Conservation (phyloP, 2,888 invertebrate species). For the Microplitis deprimator region DNA sequence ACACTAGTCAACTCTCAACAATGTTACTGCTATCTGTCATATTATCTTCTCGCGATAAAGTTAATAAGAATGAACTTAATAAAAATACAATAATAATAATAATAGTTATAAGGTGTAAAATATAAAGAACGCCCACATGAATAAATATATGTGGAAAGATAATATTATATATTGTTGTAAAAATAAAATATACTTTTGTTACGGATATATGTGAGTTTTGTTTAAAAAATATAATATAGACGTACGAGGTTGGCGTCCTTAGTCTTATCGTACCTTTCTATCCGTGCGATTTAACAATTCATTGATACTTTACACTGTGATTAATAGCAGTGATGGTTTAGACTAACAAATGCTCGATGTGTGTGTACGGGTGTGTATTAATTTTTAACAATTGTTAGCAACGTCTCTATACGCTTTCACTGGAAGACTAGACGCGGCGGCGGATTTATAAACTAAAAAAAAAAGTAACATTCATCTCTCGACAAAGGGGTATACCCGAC, state of each 20-base stretch:
- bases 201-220: conserved; percentile 33
- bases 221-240: conserved; percentile 6
- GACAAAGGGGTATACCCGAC: conserved; percentile 35
- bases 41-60: conserved; percentile 46
- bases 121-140: conserved; percentile 6
- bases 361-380: neutral
- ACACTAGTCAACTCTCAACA: conserved; percentile 60
- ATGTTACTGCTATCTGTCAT: conserved; percentile 62
- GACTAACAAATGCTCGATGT: neutral
- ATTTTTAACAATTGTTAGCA: conserved; percentile 31
- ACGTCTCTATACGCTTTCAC: conserved; percentile 28
- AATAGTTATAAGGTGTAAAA: neutral
- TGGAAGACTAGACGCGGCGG: conserved; percentile 5
- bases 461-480: conserved; percentile 43
- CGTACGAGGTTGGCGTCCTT: conserved; percentile 22
- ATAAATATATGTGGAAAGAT: neutral
- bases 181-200: conserved; percentile 19
- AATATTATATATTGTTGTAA: neutral
- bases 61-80: conserved; percentile 18
- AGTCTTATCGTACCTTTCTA: conserved; percentile 16
- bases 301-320: conserved; percentile 31
- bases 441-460: neutral
- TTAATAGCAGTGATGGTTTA: conserved; percentile 22
- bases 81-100: conserved; percentile 8
- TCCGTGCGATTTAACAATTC: conserved; percentile 30